Percentiles rank a stretch among this genome's conserved stretches.
These are phyloP conservation scores for Emmelina monodactyla DNA, from an alignment of 2,888 invertebrate genomes.

Conservation along the genomic window DNA sequence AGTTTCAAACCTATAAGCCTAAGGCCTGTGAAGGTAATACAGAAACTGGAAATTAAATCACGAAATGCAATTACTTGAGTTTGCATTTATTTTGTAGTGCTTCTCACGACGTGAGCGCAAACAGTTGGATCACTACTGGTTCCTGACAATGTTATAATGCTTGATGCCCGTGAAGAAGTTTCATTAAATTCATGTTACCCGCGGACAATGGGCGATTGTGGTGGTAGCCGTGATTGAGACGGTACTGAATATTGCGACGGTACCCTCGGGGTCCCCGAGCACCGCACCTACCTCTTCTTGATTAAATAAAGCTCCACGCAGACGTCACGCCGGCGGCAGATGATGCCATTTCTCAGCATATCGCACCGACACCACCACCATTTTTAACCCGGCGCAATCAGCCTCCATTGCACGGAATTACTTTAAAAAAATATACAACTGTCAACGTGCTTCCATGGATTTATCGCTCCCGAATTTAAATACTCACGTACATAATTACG, in stretches of 20 bases:
- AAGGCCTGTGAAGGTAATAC: too few species aligned
- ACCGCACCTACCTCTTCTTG: slow-evolving; percentile 33
- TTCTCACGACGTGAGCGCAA: slow-evolving; percentile 18
- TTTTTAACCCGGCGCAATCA: too few species aligned
- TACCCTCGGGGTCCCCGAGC: slow-evolving; percentile 25
- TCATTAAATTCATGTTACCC: slow-evolving; percentile 53
- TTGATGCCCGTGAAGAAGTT: slow-evolving; percentile 45
- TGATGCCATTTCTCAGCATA: slow-evolving; percentile 40
- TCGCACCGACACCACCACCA: slow-evolving; percentile 27
- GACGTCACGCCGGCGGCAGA: slow-evolving; percentile 45
- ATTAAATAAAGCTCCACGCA: slow-evolving; percentile 61
- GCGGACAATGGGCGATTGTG: slow-evolving; percentile 51
- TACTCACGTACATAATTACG: too few species aligned
- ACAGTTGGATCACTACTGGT: slow-evolving; percentile 40
- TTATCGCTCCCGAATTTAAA: too few species aligned
- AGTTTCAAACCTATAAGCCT: too few species aligned
- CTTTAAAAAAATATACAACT: too few species aligned
- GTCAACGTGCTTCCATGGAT: too few species aligned
- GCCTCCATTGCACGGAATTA: too few species aligned
- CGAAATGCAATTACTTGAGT: too few species aligned
- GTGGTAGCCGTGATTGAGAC: slow-evolving; percentile 56
- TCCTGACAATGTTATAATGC: slow-evolving; percentile 25
- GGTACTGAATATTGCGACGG: slow-evolving; percentile 35
- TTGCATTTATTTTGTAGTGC: too few species aligned
- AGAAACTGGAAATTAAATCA: too few species aligned